phyloP scores from a whole-genome alignment of 2,113 vertebrate species.

The Acinonyx jubatus region DNA sequence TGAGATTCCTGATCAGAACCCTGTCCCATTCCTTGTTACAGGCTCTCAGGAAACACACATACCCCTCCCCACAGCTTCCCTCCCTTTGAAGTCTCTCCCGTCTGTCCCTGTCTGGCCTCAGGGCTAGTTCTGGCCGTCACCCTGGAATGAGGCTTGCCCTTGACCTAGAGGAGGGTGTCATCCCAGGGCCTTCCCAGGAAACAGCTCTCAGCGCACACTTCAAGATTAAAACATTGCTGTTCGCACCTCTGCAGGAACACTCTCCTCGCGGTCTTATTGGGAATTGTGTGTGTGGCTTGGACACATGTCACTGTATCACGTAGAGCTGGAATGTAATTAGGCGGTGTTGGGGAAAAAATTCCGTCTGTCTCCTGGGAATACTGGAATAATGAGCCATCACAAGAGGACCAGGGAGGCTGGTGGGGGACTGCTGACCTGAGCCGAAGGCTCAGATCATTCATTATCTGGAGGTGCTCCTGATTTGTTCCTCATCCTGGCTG shows the following conservation, averaged over 20 bases:
- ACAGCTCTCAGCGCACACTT: neutral
- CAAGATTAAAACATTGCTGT: neutral
- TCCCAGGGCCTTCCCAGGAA: neutral
- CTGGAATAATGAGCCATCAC: conserved; percentile 73
- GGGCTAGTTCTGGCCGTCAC: neutral
- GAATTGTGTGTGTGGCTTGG: neutral
- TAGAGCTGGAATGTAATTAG: conserved; percentile 66
- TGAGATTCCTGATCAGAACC: neutral
- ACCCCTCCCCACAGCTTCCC: neutral
- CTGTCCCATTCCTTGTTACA: neutral
- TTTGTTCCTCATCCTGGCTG: neutral
- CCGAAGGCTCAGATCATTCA: neutral
- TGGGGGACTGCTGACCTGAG: conserved; percentile 57
- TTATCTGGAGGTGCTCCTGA: conserved; percentile 33
- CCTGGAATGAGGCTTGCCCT: neutral
- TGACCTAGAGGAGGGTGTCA: neutral
- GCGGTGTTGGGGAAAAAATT: conserved; percentile 48
- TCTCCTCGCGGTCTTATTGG: neutral
- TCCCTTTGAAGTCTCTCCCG: neutral
- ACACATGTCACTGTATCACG: conserved; percentile 48
- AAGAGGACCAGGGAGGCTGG: conserved; percentile 38
- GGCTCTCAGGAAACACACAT: neutral
- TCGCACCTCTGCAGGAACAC: neutral
- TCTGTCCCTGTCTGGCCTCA: neutral
- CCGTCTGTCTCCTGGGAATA: conserved; percentile 60